Conservation (phyloP, 2,113 vertebrate genomes). For the Aegypius monachus region DNA sequence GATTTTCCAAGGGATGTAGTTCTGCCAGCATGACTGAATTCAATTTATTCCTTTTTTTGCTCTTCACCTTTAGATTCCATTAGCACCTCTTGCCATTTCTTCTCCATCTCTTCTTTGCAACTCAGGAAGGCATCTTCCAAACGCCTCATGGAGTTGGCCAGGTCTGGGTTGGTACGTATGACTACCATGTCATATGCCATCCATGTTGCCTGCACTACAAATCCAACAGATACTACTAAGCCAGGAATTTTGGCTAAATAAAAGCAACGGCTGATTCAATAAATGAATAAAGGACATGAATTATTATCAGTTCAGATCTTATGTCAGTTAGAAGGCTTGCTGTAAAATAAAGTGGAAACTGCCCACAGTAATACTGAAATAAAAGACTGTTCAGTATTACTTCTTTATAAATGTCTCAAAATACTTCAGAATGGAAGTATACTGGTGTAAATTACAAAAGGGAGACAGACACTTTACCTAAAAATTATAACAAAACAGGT, state of each 20-base stretch:
- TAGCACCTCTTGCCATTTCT: constrained; percentile 63
- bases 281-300: neutral
- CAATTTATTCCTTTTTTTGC: neutral
- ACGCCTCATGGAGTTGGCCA: constrained; percentile 59
- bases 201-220: constrained; percentile 81
- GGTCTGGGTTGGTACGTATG: constrained; percentile 75
- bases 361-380: neutral
- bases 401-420: neutral
- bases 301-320: neutral
- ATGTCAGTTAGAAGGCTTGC: neutral
- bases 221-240: neutral
- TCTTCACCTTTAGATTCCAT: constrained; percentile 29
- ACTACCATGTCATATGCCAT: constrained; percentile 83
- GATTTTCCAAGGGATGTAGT: neutral
- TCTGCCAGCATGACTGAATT: neutral
- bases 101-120: constrained; percentile 77
- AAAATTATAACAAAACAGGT: neutral
- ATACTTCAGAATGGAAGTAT: neutral
- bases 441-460: neutral
- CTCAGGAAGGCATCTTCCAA: constrained; percentile 71
- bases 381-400: neutral
- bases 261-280: neutral
- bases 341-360: neutral
- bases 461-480: neutral
- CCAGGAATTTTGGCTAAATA: neutral